Evolutionary conservation across 2,113 vertebrate genomes (phyloP), one percentile per base, ranked within the genome.

Genomic region (Notothenia rossii): DNA sequence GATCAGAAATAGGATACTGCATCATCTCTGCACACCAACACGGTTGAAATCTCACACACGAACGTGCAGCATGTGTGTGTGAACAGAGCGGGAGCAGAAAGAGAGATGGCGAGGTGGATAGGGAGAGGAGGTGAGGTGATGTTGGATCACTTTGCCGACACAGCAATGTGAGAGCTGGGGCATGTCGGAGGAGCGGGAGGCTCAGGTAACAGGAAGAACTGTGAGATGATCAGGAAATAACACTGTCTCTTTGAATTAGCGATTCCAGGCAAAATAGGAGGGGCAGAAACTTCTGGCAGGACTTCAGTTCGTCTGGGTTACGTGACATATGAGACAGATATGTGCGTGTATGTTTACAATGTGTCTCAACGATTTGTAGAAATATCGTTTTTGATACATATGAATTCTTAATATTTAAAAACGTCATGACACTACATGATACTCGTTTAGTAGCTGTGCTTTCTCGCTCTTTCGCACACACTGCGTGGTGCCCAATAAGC

Each of bases 191-290:
- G 78, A 67, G 53, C 45, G 11, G 49, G 83, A 49, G 84, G 74
- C 85, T 92, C 91, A 73, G 84, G 89, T 90, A 93, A 92, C 90
- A 85, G 91, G 91, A 92, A 88, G 83, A 79, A 65, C 70, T 82
- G 72, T 56, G 75, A 88, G 88, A 87, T 60, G 45, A 75, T 84
- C 88, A 92, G 92, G 89, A 94, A 94, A 93, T 88, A 92, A 93
- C 90, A 93, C 79, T 81, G 90, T 91, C 92, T 86, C 74, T 86
- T 87, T 83, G 65, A 87, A 89, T 93, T 90, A 93, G 79, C 78
- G 66, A 81, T 86, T 76, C 60, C 79, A 82, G 72, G 58, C 71
- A 75, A 85, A 61, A 48, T 46, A 22, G 50, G 18, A 51, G 62
- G 48, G 49, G 45, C 3, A 58, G 72, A 72, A 76, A 68, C 8